Evolutionary conservation across 2,113 vertebrate genomes (phyloP).

Genomic region (Pachycephala philippinensis): DNA sequence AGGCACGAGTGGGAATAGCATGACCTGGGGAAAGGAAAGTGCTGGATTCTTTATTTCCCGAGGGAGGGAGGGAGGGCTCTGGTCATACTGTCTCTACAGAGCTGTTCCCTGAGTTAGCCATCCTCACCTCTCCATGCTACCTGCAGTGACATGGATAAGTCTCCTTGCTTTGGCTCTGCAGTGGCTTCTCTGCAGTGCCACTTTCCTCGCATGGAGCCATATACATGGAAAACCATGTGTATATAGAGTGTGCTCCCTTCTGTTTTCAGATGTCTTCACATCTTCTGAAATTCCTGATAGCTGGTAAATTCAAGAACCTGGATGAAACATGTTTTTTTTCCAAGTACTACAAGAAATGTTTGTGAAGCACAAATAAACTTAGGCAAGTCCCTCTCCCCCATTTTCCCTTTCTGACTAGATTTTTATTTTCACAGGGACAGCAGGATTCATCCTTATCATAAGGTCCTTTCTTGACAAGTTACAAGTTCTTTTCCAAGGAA

Average conservation of each 20-base stretch:
- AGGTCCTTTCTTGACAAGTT: not conserved
- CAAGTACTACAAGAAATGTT: not conserved
- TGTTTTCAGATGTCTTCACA: not conserved
- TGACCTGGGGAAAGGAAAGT: not conserved
- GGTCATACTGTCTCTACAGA: not conserved
- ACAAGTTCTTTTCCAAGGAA: not conserved
- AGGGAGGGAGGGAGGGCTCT: not conserved
- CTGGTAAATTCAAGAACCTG: not conserved
- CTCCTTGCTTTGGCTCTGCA: not conserved
- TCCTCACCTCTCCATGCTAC: not conserved
- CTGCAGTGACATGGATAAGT: not conserved
- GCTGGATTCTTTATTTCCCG: not conserved
- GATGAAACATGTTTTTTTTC: not conserved
- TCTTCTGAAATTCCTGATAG: not conserved
- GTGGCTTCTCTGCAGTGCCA: not conserved
- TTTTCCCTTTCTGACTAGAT: not conserved
- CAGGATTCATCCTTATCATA: not conserved
- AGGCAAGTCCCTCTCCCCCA: not conserved
- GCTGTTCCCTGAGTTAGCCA: not conserved
- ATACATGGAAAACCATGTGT: fast-evolving
- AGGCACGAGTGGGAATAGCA: not conserved
- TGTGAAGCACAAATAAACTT: not conserved
- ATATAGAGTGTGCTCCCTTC: not conserved
- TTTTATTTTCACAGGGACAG: not conserved
- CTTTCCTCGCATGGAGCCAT: not conserved